Base-by-base conservation (phyloP, 2,888 invertebrate genomes). In the Meteorus cinctellus region DNA sequence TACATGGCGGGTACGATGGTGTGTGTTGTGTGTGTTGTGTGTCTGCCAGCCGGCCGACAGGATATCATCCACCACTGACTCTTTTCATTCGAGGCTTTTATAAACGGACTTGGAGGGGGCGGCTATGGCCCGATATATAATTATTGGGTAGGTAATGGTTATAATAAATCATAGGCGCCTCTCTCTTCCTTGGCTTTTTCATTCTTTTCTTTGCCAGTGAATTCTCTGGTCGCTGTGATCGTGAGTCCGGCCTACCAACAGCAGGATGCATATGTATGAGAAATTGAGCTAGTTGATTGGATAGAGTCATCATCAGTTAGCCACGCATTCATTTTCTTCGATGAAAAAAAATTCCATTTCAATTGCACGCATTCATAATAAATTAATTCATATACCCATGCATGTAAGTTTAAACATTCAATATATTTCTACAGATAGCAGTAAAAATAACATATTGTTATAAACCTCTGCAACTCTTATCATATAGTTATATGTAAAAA, bases 91-190 rank as follows among this genome's bases (percentile, higher is more conserved):
- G 74, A 70, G 74, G 78, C 77, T 78, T 75, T 78, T 78, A 79
- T 81, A 80, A 81, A 78, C 78, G 78, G 84, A 80, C 82, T 80
- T 80, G 80, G 83, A 84, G 87, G 86, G 88, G 87, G 86, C 87
- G 88, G 85, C 86, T 85, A 82, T 85, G 82, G 87, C 86, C 83
- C 86, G 89, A 87, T 88, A 89, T 89, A 89, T 89, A 89, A 89
- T 89, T 89, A 89, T 89, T 87, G 83, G 82, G 83, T 85, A 86
- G 83, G 86, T 89, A 89, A 89, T 89, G 88, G 88, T 84, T 71
- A 86, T 81, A 84, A 88, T 89, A 89, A 89, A 88, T 89, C 89
- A 89, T 89, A 88, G 89, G 89, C 89, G 89, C 89, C 88, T 88
- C 88, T 89, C 55, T 55, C 85, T 85, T 85, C 84, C 80, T 79